These are phyloP conservation scores for Drosophila stalkeri DNA, from an alignment of 2,888 invertebrate species.

Conservation along the genomic window DNA sequence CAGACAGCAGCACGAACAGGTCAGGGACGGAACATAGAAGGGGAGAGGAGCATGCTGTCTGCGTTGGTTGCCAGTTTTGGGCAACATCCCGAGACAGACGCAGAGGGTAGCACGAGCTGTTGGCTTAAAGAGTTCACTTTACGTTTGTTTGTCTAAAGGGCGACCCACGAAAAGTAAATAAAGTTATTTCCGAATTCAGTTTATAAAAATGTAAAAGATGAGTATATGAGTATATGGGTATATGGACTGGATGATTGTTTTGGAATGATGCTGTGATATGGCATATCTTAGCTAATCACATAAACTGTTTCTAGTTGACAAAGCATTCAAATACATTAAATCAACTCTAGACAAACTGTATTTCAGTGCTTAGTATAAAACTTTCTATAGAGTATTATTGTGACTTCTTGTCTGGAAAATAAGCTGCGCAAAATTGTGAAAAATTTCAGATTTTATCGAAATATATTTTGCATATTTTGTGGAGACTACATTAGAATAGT, in stretches of 20 bases:
- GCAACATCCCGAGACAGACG: background rate
- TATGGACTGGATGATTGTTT: background rate
- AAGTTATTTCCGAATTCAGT: background rate
- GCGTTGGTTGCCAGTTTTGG: slow-evolving; percentile 50
- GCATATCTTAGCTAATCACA: background rate
- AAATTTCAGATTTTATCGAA: background rate
- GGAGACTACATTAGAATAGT: background rate
- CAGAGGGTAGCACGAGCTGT: slow-evolving; percentile 1
- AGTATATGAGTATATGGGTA: background rate
- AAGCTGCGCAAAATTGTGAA: background rate
- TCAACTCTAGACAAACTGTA: background rate
- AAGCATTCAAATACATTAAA: too few species aligned
- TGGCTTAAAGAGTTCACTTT: slow-evolving; percentile 5
- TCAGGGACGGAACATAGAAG: background rate
- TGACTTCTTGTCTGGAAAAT: background rate
- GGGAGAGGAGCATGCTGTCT: slow-evolving; percentile 43
- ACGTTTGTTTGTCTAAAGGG: slow-evolving; percentile 19
- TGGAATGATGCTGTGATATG: too few species aligned
- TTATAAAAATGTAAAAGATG: background rate
- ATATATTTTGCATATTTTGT: background rate
- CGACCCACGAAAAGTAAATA: background rate
- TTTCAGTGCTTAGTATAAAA: background rate
- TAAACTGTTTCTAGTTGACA: background rate
- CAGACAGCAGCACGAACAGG: slow-evolving; percentile 11
- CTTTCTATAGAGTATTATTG: background rate